These are phyloP conservation scores for Diarsia dahlii DNA, from an alignment of 2,888 invertebrate species.

Conservation along the genomic window DNA sequence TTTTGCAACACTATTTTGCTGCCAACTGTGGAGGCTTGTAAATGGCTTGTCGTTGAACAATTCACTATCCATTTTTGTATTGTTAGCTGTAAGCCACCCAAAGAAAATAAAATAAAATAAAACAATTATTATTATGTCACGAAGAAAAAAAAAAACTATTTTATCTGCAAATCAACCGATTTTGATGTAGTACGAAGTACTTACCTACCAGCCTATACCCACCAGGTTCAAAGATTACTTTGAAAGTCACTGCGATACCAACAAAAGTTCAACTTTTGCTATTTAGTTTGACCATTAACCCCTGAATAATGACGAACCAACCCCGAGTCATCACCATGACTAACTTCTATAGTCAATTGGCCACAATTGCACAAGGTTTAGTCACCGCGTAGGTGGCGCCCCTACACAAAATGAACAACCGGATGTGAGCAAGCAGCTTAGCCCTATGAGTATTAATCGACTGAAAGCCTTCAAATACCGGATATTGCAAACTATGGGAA, in stretches of 20 bases:
- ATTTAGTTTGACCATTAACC: conserved; percentile 21
- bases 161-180: too few species aligned
- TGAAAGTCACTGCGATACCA: background rate
- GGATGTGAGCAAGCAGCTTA: conserved; percentile 75
- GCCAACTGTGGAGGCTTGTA: too few species aligned
- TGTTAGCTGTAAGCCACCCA: too few species aligned
- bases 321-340: conserved; percentile 31
- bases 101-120: too few species aligned
- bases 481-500: conserved; percentile 82
- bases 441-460: conserved; percentile 77
- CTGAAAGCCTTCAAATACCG: conserved; percentile 83
- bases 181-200: too few species aligned
- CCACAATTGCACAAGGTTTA: conserved; percentile 38
- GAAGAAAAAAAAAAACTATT: too few species aligned
- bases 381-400: conserved; percentile 47
- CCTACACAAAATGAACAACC: conserved; percentile 52
- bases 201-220: background rate
- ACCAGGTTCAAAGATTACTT: background rate
- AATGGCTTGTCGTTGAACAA: too few species aligned
- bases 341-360: conserved; percentile 28
- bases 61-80: too few species aligned
- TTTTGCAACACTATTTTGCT: too few species aligned
- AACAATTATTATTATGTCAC: too few species aligned
- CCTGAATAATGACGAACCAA: conserved; percentile 12
- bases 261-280: conserved; percentile 7